phyloP scores from a whole-genome alignment of 2,113 vertebrate genomes.

The Tympanuchus pallidicinctus region DNA sequence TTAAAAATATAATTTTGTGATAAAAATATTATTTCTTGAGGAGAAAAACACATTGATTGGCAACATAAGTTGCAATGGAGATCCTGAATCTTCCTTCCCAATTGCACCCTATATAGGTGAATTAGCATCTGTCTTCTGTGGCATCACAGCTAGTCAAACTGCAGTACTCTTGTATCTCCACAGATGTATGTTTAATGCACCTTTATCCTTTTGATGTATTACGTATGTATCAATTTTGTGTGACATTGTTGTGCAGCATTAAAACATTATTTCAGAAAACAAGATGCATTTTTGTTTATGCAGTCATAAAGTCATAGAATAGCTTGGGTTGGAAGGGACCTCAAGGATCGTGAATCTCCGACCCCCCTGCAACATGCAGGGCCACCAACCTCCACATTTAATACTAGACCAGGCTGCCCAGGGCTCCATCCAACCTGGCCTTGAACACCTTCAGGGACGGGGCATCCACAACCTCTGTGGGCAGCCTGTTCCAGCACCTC shows the following conservation, averaged over 20 bases:
- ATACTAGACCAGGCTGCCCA: no score
- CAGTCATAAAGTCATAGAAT: not conserved
- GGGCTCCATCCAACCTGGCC: no score
- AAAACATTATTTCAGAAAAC: not conserved
- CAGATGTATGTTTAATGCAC: rapidly evolving
- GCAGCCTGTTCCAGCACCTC: no score
- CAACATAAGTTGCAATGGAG: not conserved
- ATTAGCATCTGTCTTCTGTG: not conserved
- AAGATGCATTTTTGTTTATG: not conserved
- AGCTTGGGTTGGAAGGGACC: no score
- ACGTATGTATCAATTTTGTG: not conserved
- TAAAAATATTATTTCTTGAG: not conserved
- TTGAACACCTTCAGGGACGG: no score
- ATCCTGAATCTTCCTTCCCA: not conserved
- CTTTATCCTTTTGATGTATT: not conserved
- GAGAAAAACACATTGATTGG: not conserved
- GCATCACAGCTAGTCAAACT: not conserved
- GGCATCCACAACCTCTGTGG: no score
- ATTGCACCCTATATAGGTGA: not conserved
- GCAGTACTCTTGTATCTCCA: not conserved
- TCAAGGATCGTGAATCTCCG: no score
- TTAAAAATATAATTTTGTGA: not conserved
- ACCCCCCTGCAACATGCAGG: no score
- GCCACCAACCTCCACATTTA: no score
- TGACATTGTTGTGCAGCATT: not conserved